phyloP scores from a whole-genome alignment of 2,888 invertebrate genomes.

The Nomada fabriciana region DNA sequence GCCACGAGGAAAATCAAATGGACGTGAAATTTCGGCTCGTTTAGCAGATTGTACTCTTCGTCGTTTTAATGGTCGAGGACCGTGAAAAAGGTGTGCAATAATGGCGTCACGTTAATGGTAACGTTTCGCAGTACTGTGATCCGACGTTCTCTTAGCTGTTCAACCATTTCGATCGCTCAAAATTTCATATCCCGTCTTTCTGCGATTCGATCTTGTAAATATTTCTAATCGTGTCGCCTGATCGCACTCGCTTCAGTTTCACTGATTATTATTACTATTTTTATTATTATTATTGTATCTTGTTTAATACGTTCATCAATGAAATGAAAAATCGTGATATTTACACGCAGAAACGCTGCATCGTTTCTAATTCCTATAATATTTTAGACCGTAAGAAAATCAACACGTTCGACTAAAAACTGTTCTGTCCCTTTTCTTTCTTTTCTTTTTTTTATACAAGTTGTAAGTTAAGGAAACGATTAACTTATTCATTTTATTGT shows the following conservation, averaged over 20 bases:
- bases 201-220: constrained; percentile 60
- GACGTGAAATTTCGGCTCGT: neutral
- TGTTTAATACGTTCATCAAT: too few species aligned
- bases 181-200: constrained; percentile 19
- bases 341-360: neutral
- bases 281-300: constrained; percentile 19
- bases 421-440: constrained; percentile 7
- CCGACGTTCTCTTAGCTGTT: constrained; percentile 4
- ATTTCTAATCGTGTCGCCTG: constrained; percentile 47
- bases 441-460: constrained; percentile 6
- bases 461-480: constrained; percentile 34
- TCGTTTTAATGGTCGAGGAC: neutral
- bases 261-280: neutral
- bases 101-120: neutral
- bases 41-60: neutral
- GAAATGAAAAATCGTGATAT: neutral
- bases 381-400: neutral
- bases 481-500: constrained; percentile 44
- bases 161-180: constrained; percentile 48
- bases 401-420: constrained; percentile 5
- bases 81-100: constrained; percentile 35
- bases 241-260: constrained; percentile 9
- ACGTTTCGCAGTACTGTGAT: constrained; percentile 26
- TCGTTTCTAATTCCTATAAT: neutral
- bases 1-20: neutral